A percentile compares a stretch with the other conserved stretches of the same genome.
Evolutionary conservation across 64 coral and sea anemone genomes (phyloP).

Genomic region (Montipora sp.): DNA sequence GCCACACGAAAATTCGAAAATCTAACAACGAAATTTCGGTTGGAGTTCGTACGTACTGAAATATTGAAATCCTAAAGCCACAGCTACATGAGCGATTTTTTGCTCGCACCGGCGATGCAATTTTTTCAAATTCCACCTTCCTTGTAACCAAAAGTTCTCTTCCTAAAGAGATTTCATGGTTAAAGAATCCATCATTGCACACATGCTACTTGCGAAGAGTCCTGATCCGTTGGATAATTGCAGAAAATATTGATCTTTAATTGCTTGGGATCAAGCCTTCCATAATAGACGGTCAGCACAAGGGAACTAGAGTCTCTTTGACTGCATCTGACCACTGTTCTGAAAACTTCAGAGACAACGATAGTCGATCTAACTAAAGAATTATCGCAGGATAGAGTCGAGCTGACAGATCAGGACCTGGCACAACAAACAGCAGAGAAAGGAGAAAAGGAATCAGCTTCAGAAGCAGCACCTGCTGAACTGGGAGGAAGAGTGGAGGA

Average conservation of each 20-base stretch:
- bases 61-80: no score
- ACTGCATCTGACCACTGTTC: background rate
- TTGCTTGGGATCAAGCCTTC: background rate
- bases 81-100: no score
- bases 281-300: background rate
- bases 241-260: conserved; percentile 25
- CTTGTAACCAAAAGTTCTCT: background rate
- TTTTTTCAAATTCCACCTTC: background rate
- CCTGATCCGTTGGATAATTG: conserved; percentile 22
- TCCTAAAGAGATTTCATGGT: conserved; percentile 7
- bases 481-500: no score
- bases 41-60: no score
- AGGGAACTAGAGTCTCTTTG: background rate
- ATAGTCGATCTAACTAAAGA: background rate
- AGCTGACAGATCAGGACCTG: no score
- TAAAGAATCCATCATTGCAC: conserved; percentile 19
- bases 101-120: no score
- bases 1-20: no score
- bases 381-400: background rate
- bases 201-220: conserved; percentile 23
- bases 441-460: no score
- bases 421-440: no score
- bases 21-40: no score
- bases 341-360: background rate
- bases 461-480: no score